phyloP scores from a whole-genome alignment of 2,113 vertebrate species.

The Cygnus buccinator region DNA sequence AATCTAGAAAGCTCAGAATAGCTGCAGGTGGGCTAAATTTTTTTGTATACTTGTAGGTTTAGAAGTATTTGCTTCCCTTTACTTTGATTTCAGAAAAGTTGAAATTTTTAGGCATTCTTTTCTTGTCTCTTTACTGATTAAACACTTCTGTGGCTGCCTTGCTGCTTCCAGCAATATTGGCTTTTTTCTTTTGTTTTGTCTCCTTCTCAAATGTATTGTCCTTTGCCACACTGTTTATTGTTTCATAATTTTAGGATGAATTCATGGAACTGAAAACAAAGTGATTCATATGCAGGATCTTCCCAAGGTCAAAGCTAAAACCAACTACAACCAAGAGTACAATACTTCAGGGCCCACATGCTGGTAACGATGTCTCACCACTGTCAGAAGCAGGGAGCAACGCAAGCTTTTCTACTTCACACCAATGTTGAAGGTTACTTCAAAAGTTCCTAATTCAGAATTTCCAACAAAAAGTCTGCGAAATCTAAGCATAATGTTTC shows the following conservation, averaged over 20 bases:
- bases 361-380: neutral
- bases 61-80: neutral
- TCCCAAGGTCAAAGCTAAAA: conserved; percentile 3
- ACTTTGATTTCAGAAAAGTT: neutral
- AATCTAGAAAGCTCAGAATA: neutral
- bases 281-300: neutral
- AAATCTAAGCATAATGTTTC: neutral
- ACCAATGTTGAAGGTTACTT: neutral
- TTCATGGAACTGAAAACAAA: conserved; percentile 6
- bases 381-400: neutral
- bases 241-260: neutral
- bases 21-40: neutral
- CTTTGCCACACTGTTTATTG: neutral
- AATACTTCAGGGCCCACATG: neutral
- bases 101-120: neutral
- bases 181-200: neutral
- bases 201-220: neutral
- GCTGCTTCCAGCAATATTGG: neutral
- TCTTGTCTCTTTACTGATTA: neutral
- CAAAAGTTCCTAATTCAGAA: neutral
- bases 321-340: neutral
- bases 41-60: neutral
- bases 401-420: neutral
- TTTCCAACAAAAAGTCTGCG: neutral
- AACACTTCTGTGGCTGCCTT: neutral